Base-by-base conservation (phyloP, 2,888 invertebrate genomes). In the Eurytoma californica region DNA sequence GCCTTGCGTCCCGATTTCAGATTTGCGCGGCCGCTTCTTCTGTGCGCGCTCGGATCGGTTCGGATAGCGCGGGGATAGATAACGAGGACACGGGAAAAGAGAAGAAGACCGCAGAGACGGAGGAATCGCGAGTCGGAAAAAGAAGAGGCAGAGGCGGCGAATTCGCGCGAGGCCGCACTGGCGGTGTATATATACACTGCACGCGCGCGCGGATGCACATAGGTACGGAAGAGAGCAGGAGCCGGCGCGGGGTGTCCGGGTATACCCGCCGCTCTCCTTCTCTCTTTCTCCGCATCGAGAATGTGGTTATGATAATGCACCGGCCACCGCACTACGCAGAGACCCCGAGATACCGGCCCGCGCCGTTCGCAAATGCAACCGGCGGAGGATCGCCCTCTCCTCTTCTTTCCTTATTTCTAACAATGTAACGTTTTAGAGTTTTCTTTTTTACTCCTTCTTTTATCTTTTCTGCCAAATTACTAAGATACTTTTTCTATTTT, bases 271-370 rank as follows among this genome's bases (percentile, higher is more conserved):
- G 18, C 74, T 72, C 63, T 61, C 57, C 53, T 60, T 77, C 49
- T 51, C 68, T 58, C 65, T 68, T 66, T 74, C 84, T 84, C 83
- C 83, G 86, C 85, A 84, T 85, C 86, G 87, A 88, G 89, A 88
- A 88, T 89, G 88, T 86, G 87, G 88, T 89, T 89, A 89, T 89
- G 89, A 89, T 89, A 89, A 90, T 90, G 88, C 86, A 87, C 85
- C 85, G 87, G 89, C 89, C 89, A 89, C 88, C 85, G 89, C 86
- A 87, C 88, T 89, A 89, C 89, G 89, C 88, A 87, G 86, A 85
- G 84, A 84, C 83, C 84, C 83, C 39, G 39, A 39, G 39, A 39
- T 39, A 39, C 39, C 39, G 68, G 67, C 60, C 81, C 67, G 30
- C 57, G 53, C 39, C 28, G 47, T 12, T 70, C 16, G 63, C 39